Conservation (phyloP, 2,888 invertebrate species). For the Ormyrus nitidulus region DNA sequence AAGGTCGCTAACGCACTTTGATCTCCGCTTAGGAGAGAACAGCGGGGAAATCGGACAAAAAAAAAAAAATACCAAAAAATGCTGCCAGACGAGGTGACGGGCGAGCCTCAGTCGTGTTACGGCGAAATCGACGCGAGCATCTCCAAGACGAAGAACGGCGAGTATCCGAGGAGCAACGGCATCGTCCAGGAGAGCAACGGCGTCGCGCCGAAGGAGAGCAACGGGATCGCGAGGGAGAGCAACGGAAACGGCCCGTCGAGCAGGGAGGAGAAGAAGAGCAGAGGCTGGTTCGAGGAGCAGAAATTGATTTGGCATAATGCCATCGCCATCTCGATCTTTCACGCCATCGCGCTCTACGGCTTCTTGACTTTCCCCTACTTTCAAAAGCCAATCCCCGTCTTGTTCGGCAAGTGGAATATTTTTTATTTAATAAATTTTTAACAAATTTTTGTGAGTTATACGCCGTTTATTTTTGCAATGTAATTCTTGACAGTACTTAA, state of each 20-base stretch:
- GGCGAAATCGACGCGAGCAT: constrained; percentile 6
- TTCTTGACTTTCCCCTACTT: constrained; percentile 69
- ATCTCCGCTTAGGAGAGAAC: constrained; percentile 4
- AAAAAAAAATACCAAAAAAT: constrained; percentile 19
- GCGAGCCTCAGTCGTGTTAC: background rate
- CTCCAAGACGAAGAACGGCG: background rate
- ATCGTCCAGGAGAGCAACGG: constrained; percentile 1
- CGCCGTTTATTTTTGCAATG: no score
- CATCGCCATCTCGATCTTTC: constrained; percentile 77
- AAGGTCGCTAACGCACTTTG: constrained; percentile 17
- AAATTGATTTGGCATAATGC: constrained; percentile 80
- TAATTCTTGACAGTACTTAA: no score
- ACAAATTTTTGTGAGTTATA: no score
- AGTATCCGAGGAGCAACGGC: constrained; percentile 7
- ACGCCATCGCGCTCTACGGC: constrained; percentile 74
- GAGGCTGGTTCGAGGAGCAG: constrained; percentile 13
- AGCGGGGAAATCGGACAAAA: background rate
- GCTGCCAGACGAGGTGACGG: constrained; percentile 36
- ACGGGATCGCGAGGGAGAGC: background rate
- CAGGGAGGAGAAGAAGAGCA: background rate
- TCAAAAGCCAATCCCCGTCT: constrained; percentile 73
- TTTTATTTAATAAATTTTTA: background rate
- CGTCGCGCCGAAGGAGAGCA: background rate
- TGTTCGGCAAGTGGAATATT: constrained; percentile 78
- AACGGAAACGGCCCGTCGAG: background rate